phyloP scores from a whole-genome alignment of 2,113 vertebrate genomes.

The Cephalopterus ornatus region DNA sequence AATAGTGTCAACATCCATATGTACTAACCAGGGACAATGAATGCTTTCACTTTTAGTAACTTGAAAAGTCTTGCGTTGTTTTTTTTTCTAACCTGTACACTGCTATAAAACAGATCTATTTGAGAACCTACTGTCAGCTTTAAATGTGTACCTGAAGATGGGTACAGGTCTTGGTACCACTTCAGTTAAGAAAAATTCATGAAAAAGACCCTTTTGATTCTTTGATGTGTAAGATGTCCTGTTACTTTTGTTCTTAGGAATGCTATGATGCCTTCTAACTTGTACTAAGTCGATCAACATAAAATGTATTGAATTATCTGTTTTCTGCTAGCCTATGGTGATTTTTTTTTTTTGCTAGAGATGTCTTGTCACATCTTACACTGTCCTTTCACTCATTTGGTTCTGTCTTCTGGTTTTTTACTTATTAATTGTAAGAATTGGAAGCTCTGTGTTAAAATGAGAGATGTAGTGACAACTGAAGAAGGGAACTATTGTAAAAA shows the following conservation, averaged over 20 bases:
- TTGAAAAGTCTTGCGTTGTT: neutral
- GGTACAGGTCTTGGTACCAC: neutral
- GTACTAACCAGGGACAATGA: neutral
- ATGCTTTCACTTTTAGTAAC: neutral
- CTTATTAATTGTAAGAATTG: neutral
- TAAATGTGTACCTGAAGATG: neutral
- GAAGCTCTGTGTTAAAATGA: neutral
- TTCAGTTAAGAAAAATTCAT: neutral
- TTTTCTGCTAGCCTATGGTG: neutral
- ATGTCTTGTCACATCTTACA: neutral
- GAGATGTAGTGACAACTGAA: neutral
- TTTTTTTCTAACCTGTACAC: neutral
- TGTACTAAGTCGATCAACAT: neutral
- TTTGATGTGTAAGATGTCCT: neutral
- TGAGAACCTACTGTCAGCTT: neutral
- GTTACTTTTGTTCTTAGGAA: neutral
- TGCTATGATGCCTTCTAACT: neutral
- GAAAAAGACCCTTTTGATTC: neutral
- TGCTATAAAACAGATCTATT: neutral
- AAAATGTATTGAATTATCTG: neutral
- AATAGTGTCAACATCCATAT: neutral
- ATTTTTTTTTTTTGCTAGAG: neutral
- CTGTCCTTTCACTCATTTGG: neutral
- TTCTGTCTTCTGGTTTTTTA: neutral
- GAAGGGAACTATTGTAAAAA: neutral